Base-by-base conservation (phyloP, 2,113 vertebrate species). In the Columba livia region DNA sequence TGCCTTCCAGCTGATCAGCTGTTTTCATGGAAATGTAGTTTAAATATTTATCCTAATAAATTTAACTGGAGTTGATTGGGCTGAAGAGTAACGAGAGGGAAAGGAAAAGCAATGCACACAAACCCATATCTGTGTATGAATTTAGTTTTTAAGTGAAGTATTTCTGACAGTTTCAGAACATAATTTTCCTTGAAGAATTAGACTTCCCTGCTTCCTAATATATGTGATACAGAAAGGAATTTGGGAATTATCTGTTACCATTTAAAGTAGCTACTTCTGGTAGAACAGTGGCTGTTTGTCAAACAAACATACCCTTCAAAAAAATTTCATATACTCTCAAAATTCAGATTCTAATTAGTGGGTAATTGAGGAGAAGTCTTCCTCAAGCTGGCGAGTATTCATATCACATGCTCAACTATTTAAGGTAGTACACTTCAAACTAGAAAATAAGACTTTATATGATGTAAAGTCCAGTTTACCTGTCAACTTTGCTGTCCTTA, bases 71-170 rank as follows among this genome's bases (percentile, higher is more conserved):
- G 42, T 53, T 80, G 32, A 19, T 42, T 65, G 5, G 20, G 13
- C 42, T 90, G 57, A 79, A 73, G 5, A 50, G 16, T 50, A 70
- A 44, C 2, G 2, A 69, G 40, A 56, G 4, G 32, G 23, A 73
- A 18, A 11, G 31, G 32, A 56, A 84, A 74, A 84, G 6, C 0
- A 0, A 67, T 38, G 16, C 19, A 47, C 5, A 24, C 9, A 70
- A 69, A 54, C 16, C 14, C 8, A 0, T 65, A 53, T 16, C 28
- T 58, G 2, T n/a, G 2, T 56, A 40, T 66, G 20, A 78, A 75
- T 82, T 64, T 42, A 62, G 12, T 42, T 50, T 65, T 56, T 60
- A 65, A 72, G 40, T 51, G 50, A 83, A 86, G 54, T 5, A 4
- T 61, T 3, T 57, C 26, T 61, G 16, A 40, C n/a, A 36, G 36